Base-by-base conservation (phyloP, 2,113 vertebrate genomes). In the Drymodes brunneopygia region DNA sequence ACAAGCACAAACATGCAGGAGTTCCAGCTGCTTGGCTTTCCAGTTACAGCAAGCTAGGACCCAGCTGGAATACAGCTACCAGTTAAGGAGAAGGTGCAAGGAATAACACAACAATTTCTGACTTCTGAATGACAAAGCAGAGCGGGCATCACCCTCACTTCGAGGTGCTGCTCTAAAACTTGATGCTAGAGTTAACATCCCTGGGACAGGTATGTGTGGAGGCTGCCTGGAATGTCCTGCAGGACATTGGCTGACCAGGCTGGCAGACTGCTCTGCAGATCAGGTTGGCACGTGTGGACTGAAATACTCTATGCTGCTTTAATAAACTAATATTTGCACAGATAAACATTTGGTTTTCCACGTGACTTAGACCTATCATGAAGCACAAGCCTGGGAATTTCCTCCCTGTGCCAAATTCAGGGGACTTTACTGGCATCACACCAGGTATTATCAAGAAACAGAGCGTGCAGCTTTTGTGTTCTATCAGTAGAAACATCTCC, bases 261-360 rank as follows among this genome's bases (percentile, higher is more conserved):
- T 4, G 16, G 57, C 72, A 81, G 64, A 23, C 38, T 67, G 82
- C 60, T 83, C 64, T 65, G 81, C 53, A 77, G 69, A 38, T 23
- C 16, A 60, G 47, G 54, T 5, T 91, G 83, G 83, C 78, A 67
- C 0, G 5, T 67, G 71, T 89, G 78, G 91, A 75, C 77, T 89
- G 77, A 91, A 69, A 57, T 56, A 38, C 54, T 77, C 79, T 60
- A 73, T 24, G 38, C 89, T 94, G 88, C 11, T 94, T 88, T 86
- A 96, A 80, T 89, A 86, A 91, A 94, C 88, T 91, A 91, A 75
- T 70, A 78, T 75, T 95, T 93, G 86, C 94, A 95, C 70, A 95
- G 47, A 80, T 28, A 69, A 79, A 74, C 33, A 38, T 58, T 77
- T 66, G 87, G 3, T 81, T 92, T 94, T 65, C 74, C 89, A 66